phyloP scores from a whole-genome alignment of 2,113 vertebrate species.

The Chlorodrepanis virens region DNA sequence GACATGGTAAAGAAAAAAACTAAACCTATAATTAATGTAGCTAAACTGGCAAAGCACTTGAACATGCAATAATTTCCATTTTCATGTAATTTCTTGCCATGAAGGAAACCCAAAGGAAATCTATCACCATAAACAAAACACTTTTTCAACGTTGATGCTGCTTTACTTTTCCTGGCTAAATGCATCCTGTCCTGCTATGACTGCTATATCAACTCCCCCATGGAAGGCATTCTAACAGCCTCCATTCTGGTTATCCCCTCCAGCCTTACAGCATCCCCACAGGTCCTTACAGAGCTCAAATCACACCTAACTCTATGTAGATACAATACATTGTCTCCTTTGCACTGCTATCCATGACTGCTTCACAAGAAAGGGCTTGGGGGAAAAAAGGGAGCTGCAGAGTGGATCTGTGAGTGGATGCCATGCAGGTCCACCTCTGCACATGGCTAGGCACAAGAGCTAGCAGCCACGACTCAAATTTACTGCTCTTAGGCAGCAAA shows the following conservation, averaged over 20 bases:
- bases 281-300: not conserved
- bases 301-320: not conserved
- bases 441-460: not conserved
- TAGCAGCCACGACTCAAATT: not conserved
- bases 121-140: not conserved
- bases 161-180: not conserved
- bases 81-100: not conserved
- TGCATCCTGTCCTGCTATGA: not conserved
- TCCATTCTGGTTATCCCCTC: not conserved
- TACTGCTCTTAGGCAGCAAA: not conserved
- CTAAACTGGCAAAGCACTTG: not conserved
- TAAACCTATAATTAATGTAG: not conserved
- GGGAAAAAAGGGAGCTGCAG: fast-evolving
- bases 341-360: not conserved
- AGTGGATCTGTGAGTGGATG: not conserved
- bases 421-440: not conserved
- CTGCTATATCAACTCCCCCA: not conserved
- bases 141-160: not conserved
- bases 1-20: not conserved
- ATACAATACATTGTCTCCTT: not conserved
- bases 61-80: not conserved
- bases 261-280: not conserved
- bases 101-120: not conserved
- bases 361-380: not conserved
- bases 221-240: not conserved